Evolutionary conservation across 2,888 invertebrate genomes (phyloP).

Genomic region (Thymelicus acteon): DNA sequence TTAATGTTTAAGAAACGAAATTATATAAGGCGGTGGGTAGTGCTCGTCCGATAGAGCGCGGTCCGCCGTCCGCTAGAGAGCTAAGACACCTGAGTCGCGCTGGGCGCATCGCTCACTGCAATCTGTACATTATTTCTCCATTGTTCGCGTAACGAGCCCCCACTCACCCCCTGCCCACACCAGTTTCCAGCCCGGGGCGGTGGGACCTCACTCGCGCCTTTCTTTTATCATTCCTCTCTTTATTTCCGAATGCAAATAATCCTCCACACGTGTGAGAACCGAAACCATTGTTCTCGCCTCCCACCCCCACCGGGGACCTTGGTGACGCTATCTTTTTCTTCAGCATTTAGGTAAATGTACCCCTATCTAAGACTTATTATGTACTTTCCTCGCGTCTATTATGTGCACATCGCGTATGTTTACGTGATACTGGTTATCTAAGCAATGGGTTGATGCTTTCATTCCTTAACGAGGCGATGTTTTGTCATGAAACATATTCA

Average conservation of each 20-base stretch:
- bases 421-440: conserved; percentile 20
- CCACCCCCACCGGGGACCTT: conserved; percentile 78
- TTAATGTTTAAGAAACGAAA: too few relatives aligned
- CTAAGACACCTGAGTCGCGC: conserved; percentile 82
- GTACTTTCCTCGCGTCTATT: conserved; percentile 39
- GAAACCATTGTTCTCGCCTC: conserved; percentile 85
- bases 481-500: too few relatives aligned
- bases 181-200: conserved; percentile 84
- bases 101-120: conserved; percentile 85
- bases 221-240: conserved; percentile 85
- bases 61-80: conserved; percentile 62
- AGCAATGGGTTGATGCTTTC: not conserved
- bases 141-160: conserved; percentile 85
- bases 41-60: conserved; percentile 50
- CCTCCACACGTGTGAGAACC: conserved; percentile 86
- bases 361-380: conserved; percentile 61
- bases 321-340: conserved; percentile 84
- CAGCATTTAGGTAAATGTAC: conserved; percentile 78
- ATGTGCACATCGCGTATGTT: conserved; percentile 22
- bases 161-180: conserved; percentile 73
- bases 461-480: not conserved
- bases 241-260: conserved; percentile 86
- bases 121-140: conserved; percentile 86
- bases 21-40: conserved; percentile 9
- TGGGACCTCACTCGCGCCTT: conserved; percentile 84